phyloP scores from a whole-genome alignment of 64 coral and sea anemone genomes.

The Montipora sp. region DNA sequence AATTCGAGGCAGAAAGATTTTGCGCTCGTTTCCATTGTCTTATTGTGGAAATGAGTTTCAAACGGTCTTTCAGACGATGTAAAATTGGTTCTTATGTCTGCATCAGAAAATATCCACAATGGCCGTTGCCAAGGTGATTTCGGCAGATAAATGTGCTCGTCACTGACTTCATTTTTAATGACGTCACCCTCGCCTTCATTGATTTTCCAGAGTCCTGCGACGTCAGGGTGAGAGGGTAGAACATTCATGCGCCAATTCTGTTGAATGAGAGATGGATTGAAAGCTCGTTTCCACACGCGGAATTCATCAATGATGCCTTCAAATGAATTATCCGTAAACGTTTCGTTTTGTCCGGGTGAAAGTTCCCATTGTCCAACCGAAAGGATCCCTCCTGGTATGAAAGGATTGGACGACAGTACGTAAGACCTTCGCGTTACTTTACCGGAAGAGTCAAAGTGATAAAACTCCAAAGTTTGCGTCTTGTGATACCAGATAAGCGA shows the following conservation, averaged over 20 bases:
- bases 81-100: constrained; percentile 80
- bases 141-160: constrained; percentile 90
- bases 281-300: constrained; percentile 91
- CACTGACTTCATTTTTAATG: constrained; percentile 64
- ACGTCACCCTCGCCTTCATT: constrained; percentile 89
- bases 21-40: constrained; percentile 34
- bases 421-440: constrained; percentile 64
- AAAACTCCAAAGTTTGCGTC: constrained; percentile 58
- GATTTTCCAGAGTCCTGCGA: constrained; percentile 88
- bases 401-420: constrained; percentile 54
- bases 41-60: constrained; percentile 61
- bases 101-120: constrained; percentile 88
- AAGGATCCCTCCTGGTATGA: constrained; percentile 80
- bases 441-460: constrained; percentile 72
- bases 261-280: constrained; percentile 84
- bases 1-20: constrained; percentile 71
- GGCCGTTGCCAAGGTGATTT: constrained; percentile 81
- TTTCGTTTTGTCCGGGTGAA: constrained; percentile 77
- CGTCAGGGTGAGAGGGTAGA: constrained; percentile 58
- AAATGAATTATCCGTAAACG: constrained; percentile 44
- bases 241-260: constrained; percentile 98
- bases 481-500: constrained; percentile 78
- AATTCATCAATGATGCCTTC: constrained; percentile 91
- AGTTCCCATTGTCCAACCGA: constrained; percentile 93
- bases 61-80: constrained; percentile 69